phyloP scores from a whole-genome alignment of 2,888 invertebrate species.

The Meteorus colon region DNA sequence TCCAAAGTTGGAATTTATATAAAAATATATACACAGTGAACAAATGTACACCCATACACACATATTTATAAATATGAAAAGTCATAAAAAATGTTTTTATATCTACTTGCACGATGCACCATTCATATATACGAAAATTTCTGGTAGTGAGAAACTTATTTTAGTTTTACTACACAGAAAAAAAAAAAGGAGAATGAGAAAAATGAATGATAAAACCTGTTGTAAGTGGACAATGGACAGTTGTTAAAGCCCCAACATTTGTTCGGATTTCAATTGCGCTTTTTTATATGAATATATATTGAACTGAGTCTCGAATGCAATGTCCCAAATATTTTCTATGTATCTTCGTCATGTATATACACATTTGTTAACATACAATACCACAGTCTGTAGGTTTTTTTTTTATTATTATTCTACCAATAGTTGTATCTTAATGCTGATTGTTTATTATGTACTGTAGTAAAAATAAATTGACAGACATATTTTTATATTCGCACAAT shows the following conservation, averaged over 20 bases:
- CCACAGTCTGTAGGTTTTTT: background rate
- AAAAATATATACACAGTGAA: background rate
- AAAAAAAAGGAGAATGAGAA: background rate
- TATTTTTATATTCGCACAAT: too few relatives aligned
- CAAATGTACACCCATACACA: background rate
- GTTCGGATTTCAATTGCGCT: constrained; percentile 1
- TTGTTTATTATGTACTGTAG: too few relatives aligned
- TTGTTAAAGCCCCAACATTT: background rate
- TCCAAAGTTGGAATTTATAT: background rate
- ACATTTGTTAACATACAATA: background rate
- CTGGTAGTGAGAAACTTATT: background rate
- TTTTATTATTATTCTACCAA: background rate
- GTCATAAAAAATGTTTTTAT: background rate
- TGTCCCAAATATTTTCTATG: constrained; percentile 7
- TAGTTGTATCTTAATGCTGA: too few relatives aligned
- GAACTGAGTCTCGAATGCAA: background rate
- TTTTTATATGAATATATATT: background rate
- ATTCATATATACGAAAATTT: background rate
- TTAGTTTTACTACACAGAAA: background rate
- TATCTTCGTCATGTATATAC: background rate
- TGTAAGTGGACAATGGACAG: constrained; percentile 1
- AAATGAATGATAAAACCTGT: background rate
- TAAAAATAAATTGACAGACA: too few relatives aligned
- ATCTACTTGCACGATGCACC: background rate
- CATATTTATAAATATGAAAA: background rate